These are phyloP conservation scores for Myiozetetes cayanensis DNA, from an alignment of 2,113 vertebrate genomes.

Conservation along the genomic window DNA sequence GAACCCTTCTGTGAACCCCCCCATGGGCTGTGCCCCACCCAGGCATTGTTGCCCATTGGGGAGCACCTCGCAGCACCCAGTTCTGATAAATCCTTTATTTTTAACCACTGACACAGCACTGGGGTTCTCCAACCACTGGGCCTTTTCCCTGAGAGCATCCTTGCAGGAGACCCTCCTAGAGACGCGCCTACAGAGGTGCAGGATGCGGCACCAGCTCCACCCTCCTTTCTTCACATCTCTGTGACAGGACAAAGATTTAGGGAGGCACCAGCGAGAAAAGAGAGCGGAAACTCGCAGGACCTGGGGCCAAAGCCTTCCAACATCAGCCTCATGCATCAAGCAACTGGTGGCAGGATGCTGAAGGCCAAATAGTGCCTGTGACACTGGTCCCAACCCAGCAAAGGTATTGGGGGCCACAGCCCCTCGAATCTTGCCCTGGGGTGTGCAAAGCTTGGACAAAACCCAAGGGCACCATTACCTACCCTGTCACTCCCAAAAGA, in stretches of 20 bases:
- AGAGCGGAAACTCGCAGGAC: background rate
- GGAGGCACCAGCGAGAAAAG: background rate
- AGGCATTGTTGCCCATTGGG: background rate
- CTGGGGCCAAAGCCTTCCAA: background rate
- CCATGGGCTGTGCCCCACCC: background rate
- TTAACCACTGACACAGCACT: background rate
- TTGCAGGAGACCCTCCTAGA: background rate
- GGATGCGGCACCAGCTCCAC: conserved; percentile 55
- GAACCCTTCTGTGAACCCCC: background rate
- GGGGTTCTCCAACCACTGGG: background rate
- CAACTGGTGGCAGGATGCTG: background rate
- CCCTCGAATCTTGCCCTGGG: background rate
- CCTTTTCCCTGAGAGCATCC: background rate
- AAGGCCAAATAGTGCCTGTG: background rate
- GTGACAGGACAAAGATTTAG: conserved; percentile 56
- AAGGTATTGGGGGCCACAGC: background rate
- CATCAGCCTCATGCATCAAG: background rate
- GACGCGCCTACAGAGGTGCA: background rate
- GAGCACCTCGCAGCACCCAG: background rate
- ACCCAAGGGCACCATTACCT: background rate
- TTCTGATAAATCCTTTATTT: background rate
- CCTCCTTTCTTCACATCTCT: conserved; percentile 23
- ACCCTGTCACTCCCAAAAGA: background rate
- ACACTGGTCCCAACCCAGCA: background rate
- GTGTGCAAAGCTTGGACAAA: background rate